phyloP scores from a whole-genome alignment of 2,888 invertebrate genomes.

The Operophtera brumata region DNA sequence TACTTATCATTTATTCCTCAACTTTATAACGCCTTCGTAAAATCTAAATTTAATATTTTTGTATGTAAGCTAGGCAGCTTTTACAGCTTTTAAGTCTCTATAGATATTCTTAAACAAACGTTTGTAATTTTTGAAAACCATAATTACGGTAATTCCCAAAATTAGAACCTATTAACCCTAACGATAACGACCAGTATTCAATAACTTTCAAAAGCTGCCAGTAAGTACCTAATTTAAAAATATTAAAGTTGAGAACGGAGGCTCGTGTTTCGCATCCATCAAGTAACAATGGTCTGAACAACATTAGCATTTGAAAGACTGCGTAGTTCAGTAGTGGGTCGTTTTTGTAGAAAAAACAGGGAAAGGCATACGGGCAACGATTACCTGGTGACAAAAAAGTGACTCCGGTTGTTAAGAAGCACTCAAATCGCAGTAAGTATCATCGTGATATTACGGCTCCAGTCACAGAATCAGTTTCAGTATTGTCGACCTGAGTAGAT shows the following conservation, averaged over 20 bases:
- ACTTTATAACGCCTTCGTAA: too few species aligned
- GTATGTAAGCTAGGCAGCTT: too few species aligned
- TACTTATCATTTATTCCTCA: too few species aligned
- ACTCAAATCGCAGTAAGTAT: too few species aligned
- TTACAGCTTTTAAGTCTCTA: too few species aligned
- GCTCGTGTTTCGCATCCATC: conserved; percentile 26
- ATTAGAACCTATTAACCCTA: conserved; percentile 1
- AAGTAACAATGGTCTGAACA: conserved; percentile 52
- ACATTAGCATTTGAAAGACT: conserved; percentile 68
- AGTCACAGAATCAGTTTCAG: too few species aligned
- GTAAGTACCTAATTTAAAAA: background rate
- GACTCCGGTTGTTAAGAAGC: too few species aligned
- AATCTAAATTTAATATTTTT: too few species aligned
- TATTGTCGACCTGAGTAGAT: too few species aligned
- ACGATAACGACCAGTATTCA: conserved; percentile 1
- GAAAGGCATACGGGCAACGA: conserved; percentile 11
- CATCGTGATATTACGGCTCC: too few species aligned
- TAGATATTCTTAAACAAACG: too few species aligned
- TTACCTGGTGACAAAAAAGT: background rate
- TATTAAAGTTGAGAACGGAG: background rate
- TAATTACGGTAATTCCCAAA: background rate
- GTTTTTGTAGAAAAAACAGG: conserved; percentile 36
- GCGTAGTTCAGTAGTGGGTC: conserved; percentile 67
- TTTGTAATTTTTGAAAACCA: background rate
- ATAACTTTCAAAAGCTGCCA: conserved; percentile 3